These are phyloP conservation scores for Protodeltote pygarga DNA, from an alignment of 2,888 invertebrate genomes.

Conservation along the genomic window DNA sequence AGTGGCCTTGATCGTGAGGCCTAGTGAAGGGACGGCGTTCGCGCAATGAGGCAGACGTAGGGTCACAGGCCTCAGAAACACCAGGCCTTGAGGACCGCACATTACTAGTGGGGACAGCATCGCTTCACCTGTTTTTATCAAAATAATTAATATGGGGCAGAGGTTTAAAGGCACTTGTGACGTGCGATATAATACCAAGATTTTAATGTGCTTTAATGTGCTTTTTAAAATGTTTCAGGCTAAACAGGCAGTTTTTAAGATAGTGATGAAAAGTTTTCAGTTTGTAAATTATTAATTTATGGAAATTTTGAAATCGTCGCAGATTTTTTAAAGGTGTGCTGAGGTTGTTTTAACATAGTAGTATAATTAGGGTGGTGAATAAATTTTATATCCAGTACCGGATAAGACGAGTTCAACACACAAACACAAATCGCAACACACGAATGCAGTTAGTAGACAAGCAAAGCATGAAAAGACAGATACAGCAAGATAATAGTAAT, in stretches of 20 bases:
- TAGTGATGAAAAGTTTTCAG: conserved; percentile 6
- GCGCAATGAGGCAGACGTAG: conserved; percentile 96
- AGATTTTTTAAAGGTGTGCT: background rate
- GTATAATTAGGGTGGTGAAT: background rate
- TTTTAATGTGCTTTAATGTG: conserved; percentile 20
- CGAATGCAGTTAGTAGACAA: conserved; percentile 67
- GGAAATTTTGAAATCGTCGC: background rate
- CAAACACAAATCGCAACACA: conserved; percentile 85
- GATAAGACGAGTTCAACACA: conserved; percentile 69
- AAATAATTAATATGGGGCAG: conserved; percentile 23
- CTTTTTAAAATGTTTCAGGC: background rate
- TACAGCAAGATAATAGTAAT: conserved; percentile 24
- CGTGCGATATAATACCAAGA: conserved; percentile 18
- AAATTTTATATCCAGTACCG: too few relatives aligned
- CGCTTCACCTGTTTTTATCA: conserved; percentile 92
- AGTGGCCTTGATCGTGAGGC: conserved; percentile 92
- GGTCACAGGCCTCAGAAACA: conserved; percentile 96
- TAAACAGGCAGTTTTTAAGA: conserved; percentile 7
- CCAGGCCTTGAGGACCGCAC: conserved; percentile 98
- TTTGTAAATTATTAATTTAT: too few relatives aligned
- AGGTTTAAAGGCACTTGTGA: background rate
- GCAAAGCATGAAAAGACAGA: conserved; percentile 59
- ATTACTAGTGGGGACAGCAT: conserved; percentile 97
- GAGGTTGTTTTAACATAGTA: background rate
- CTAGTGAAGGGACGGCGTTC: conserved; percentile 91